Conservation (phyloP, 2,888 invertebrate species). For the Philhelius pedissequus region DNA sequence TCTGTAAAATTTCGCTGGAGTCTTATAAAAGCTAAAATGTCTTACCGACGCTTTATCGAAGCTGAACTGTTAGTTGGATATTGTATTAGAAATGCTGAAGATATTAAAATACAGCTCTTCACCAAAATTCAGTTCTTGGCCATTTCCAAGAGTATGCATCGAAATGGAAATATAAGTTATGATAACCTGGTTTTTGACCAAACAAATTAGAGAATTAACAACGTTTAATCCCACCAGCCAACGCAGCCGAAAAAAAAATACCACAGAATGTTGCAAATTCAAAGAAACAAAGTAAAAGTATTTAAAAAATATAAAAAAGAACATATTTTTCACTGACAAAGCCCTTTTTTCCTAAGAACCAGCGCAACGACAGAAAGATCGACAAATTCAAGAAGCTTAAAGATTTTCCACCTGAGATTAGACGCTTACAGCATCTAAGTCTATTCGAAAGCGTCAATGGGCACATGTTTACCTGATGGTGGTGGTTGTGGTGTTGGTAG, state of each 20-base stretch:
- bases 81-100: no score
- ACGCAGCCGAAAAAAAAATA: background rate
- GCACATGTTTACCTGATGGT: conserved; percentile 44
- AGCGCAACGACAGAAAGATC: background rate
- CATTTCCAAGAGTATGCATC: no score
- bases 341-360: conserved; percentile 3
- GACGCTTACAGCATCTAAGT: conserved; percentile 41
- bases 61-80: no score
- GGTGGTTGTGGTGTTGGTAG: background rate
- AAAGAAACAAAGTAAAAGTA: no score
- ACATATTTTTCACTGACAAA: background rate
- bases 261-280: background rate
- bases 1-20: no score
- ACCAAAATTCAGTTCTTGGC: no score
- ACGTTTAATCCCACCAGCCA: background rate
- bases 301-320: background rate
- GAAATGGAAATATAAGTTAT: no score
- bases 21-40: no score
- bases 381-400: conserved; percentile 47
- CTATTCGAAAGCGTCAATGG: conserved; percentile 51
- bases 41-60: no score
- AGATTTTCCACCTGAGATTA: conserved; percentile 57
- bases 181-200: no score
- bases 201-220: background rate
- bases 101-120: no score